Conservation (phyloP, 2,888 invertebrate genomes). For the Sicus ferrugineus region DNA sequence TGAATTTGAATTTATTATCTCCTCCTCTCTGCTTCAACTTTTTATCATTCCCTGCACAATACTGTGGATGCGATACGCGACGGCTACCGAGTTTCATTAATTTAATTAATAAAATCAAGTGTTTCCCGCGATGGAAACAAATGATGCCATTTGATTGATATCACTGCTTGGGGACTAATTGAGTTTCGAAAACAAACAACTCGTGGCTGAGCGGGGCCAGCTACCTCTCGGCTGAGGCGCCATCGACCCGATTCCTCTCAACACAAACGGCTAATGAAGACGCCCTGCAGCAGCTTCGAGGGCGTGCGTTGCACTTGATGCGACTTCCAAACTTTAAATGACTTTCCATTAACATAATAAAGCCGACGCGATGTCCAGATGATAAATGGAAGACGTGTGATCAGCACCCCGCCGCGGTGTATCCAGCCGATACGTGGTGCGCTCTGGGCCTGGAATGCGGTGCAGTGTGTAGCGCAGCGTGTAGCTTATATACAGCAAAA, state of each 20-base stretch:
- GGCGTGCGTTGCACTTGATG: conserved; percentile 32
- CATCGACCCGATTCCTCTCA: not conserved
- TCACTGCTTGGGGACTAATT: too few relatives aligned
- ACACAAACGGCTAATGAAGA: conserved; percentile 39
- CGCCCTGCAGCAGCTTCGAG: conserved; percentile 47
- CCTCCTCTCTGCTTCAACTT: too few relatives aligned
- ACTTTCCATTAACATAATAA: conserved; percentile 58
- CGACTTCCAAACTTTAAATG: conserved; percentile 40
- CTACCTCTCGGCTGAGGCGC: conserved; percentile 18
- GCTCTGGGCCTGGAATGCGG: not conserved
- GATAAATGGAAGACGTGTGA: conserved; percentile 51
- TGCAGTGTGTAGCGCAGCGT: not conserved
- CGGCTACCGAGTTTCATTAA: too few relatives aligned
- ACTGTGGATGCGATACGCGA: too few relatives aligned
- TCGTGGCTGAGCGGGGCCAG: not conserved
- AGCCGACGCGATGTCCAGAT: conserved; percentile 57
- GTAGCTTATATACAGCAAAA: conserved; percentile 2
- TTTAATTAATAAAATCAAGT: too few relatives aligned
- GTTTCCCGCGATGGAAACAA: too few relatives aligned
- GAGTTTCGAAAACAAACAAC: too few relatives aligned
- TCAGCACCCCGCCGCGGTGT: conserved; percentile 34
- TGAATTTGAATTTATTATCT: too few relatives aligned
- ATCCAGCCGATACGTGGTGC: conserved; percentile 5
- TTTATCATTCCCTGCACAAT: too few relatives aligned
- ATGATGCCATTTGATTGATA: too few relatives aligned